These are phyloP conservation scores for Polymixis lichenea DNA, from an alignment of 2,888 invertebrate genomes.

Conservation along the genomic window DNA sequence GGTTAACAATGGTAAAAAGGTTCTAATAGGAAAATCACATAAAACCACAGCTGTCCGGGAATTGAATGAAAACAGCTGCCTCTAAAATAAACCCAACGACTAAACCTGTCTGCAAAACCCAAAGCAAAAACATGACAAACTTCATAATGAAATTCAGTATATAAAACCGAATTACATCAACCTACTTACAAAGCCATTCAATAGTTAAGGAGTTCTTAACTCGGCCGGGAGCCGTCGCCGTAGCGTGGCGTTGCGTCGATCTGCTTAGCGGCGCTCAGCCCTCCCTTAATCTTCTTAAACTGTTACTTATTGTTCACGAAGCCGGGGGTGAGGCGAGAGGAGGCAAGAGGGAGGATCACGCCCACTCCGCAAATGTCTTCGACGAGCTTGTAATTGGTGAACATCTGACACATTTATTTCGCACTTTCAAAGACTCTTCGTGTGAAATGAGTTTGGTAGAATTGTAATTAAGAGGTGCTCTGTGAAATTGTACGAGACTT, in stretches of 20 bases:
- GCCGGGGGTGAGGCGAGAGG: slow-evolving; percentile 20
- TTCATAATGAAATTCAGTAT: slow-evolving; percentile 57
- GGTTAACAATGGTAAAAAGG: too few species aligned
- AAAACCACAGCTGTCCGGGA: background rate
- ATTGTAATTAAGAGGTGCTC: slow-evolving; percentile 49
- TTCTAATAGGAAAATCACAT: background rate
- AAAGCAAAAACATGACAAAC: slow-evolving; percentile 37
- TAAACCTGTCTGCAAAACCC: background rate
- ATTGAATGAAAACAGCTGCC: too few species aligned
- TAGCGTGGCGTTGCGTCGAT: slow-evolving; percentile 58
- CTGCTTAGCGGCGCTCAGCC: slow-evolving; percentile 63
- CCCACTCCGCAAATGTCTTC: slow-evolving; percentile 66
- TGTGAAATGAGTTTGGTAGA: slow-evolving; percentile 55
- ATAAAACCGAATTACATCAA: slow-evolving; percentile 38
- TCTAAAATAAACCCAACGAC: background rate
- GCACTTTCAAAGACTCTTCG: slow-evolving; percentile 52
- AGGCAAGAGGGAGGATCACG: slow-evolving; percentile 66
- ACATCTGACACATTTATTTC: slow-evolving; percentile 62
- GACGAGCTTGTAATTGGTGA: slow-evolving; percentile 65
- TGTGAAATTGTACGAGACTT: background rate
- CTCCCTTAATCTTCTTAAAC: slow-evolving; percentile 73
- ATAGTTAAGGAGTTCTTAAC: slow-evolving; percentile 50
- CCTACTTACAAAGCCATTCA: slow-evolving; percentile 39
- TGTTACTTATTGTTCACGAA: slow-evolving; percentile 70
- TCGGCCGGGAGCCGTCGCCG: slow-evolving; percentile 21